Base-by-base conservation (phyloP, 2,888 invertebrate species). In the Bhutanitis thaidina region DNA sequence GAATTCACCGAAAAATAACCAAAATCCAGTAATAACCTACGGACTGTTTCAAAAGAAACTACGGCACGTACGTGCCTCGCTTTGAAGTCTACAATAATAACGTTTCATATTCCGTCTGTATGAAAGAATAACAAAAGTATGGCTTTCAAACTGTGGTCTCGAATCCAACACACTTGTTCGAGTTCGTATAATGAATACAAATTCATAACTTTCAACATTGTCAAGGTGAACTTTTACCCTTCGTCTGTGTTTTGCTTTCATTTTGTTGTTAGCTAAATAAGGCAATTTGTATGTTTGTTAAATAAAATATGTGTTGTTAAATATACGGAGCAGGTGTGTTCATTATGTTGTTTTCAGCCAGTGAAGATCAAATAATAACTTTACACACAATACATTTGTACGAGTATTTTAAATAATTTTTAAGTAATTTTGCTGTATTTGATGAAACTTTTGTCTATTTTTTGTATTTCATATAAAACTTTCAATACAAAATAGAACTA, bases 181-280 rank as follows among this genome's bases (percentile, higher is more conserved):
- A 7, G 14, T 20, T 41, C 30, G 43, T 15, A 34, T 40, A 48
- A 49, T 49, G 49, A 49, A 49, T 49, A 43, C 43, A 49, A 38
- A 49, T 49, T 49, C 25, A 41, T 37, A 43, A 43, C 32, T 43
- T 32, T 43, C 8, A 29, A 43, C 41, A 35, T 2, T 29, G 30
- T 43, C 43, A 49, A 43, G 43, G 49, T 49, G 43, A 49, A 44
- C 49, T 44, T 41, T 50, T 30, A 20, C 39, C 43, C 44, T 43
- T 38, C 44, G 44, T 43, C 44, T 14, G 39, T 13, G 37, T 27
- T 48, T 12, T 16, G 27, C 20, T 16, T 37, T 48, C n/a, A 12
- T 34, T 41, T 7, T 34, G 25, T 16, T 36, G 27, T 12, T 30
- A 30, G 8, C n/a, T 38, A 14, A 38, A 14, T 32, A 25, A 38